phyloP scores from a whole-genome alignment of 2,888 invertebrate species.

The Melanostoma scalare region DNA sequence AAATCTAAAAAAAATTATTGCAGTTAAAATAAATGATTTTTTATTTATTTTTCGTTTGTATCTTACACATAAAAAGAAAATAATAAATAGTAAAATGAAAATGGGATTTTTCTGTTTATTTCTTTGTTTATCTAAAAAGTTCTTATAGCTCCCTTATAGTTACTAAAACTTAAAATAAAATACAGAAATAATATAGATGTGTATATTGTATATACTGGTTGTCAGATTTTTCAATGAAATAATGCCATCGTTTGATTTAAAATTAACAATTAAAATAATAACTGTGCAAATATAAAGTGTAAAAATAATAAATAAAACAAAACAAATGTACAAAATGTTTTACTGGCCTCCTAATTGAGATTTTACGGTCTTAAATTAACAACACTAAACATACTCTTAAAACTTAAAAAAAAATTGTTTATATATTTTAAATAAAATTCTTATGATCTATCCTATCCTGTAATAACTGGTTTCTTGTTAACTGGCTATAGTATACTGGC shows the following conservation, averaged over 20 bases:
- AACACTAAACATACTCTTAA: conserved; percentile 24
- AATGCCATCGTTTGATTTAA: conserved; percentile 53
- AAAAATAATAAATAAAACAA: conserved; percentile 63
- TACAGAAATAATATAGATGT: conserved; percentile 18
- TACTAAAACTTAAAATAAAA: conserved; percentile 11
- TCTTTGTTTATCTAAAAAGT: conserved; percentile 47
- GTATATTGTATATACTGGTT: conserved; percentile 56
- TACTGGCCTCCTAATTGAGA: conserved; percentile 73
- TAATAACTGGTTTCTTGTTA: conserved; percentile 62
- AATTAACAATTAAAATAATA: conserved; percentile 33
- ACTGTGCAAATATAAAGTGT: conserved; percentile 26
- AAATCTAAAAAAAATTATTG: conserved; percentile 59
- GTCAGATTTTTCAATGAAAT: conserved; percentile 57
- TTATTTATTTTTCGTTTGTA: not conserved
- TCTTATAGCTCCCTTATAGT: conserved; percentile 6
- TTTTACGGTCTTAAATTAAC: conserved; percentile 62
- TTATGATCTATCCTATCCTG: conserved; percentile 50
- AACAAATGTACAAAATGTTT: conserved; percentile 68
- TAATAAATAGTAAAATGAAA: conserved; percentile 68
- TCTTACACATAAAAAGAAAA: conserved; percentile 48
- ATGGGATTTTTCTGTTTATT: conserved; percentile 56
- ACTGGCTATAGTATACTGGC: conserved; percentile 75
- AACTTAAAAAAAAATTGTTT: conserved; percentile 26
- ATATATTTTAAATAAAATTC: conserved; percentile 5
- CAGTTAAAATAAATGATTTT: conserved; percentile 39